Evolutionary conservation across 30 jellyfish, hydroid and myxozoan genomes (phyloP).

Genomic region (Aurelia sp.): DNA sequence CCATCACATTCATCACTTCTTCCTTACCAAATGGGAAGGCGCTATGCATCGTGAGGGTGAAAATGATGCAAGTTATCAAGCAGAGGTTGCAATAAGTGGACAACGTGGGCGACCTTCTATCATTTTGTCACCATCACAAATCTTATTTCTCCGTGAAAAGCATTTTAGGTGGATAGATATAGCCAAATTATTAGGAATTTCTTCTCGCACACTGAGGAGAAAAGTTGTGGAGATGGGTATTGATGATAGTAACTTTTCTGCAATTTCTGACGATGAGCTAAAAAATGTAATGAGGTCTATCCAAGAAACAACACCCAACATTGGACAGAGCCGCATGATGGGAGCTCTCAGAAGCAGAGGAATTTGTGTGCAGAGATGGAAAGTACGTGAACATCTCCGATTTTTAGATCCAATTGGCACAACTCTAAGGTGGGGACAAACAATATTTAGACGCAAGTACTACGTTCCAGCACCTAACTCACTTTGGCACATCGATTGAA

Average conservation of each 20-base stretch:
- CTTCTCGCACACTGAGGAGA: constrained; percentile 15
- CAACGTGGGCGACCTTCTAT: too few relatives aligned
- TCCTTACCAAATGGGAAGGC: too few relatives aligned
- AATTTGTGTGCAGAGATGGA: constrained; percentile 3
- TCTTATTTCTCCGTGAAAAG: constrained; percentile 10
- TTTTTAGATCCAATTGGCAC: constrained; percentile 3
- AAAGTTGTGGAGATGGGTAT: constrained; percentile 10
- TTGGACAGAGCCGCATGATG: constrained; percentile 24
- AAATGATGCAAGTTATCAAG: too few relatives aligned
- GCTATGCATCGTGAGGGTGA: too few relatives aligned
- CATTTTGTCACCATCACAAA: background rate
- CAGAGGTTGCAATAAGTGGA: too few relatives aligned
- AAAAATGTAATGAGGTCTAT: background rate
- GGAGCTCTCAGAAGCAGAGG: constrained; percentile 33
- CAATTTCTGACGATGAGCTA: constrained; percentile 4
- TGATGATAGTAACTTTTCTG: constrained; percentile 3
- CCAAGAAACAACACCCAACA: constrained; percentile 11
- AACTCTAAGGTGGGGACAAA: constrained; percentile 19
- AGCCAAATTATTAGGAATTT: constrained; percentile 32
- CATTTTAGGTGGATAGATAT: constrained; percentile 32
- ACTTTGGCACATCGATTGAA: constrained; percentile 63
- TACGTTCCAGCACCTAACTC: constrained; percentile 31
- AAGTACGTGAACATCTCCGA: too few relatives aligned
- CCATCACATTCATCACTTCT: too few relatives aligned
- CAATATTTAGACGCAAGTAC: constrained; percentile 9